These are phyloP conservation scores for Odobenus rosmarus DNA, from an alignment of 2,113 vertebrate genomes.

Conservation along the genomic window DNA sequence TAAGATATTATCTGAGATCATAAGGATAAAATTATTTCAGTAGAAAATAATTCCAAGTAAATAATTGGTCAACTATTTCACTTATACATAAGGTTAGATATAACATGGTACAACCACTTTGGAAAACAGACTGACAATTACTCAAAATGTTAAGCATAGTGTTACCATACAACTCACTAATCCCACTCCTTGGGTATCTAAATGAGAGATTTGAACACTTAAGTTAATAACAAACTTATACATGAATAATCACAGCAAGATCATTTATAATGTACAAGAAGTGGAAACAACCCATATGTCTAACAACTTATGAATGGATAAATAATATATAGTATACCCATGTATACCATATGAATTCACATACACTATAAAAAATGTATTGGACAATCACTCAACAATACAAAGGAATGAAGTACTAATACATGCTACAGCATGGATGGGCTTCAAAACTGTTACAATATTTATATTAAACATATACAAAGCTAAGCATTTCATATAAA, in stretches of 20 bases:
- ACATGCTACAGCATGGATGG: background rate
- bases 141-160: background rate
- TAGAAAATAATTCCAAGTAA: background rate
- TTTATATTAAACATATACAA: background rate
- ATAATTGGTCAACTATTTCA: background rate
- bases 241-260: background rate
- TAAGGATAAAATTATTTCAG: background rate
- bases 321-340: background rate
- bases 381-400: background rate
- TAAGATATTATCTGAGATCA: slow-evolving; percentile 3
- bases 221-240: background rate
- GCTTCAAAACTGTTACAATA: background rate
- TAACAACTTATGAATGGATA: background rate
- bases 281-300: background rate
- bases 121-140: background rate
- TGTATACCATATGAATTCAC: background rate
- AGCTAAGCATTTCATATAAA: background rate
- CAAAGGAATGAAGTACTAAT: background rate
- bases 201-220: background rate
- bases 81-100: background rate
- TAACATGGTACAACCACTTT: background rate
- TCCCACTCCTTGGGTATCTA: background rate
- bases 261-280: background rate
- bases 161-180: background rate
- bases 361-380: background rate